Conservation (phyloP, 2,797 vertebrate species). For the Dipus sagitta region DNA sequence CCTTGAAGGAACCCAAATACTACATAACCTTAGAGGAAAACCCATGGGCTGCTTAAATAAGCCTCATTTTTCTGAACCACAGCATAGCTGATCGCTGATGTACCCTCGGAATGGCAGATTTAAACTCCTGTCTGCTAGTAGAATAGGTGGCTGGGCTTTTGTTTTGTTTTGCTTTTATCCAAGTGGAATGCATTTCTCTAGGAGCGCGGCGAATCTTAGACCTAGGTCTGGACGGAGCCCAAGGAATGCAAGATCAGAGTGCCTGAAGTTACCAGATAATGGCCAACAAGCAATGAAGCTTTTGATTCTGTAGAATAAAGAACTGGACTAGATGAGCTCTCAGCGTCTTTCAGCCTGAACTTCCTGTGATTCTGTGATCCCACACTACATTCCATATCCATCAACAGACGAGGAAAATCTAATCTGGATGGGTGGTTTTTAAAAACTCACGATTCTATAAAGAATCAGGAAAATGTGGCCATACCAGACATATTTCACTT, state of each 20-base stretch:
- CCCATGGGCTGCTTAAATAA: slow-evolving; percentile 57
- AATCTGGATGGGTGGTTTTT: slow-evolving; percentile 70
- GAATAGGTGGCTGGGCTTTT: slow-evolving; percentile 75
- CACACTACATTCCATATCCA: slow-evolving; percentile 74
- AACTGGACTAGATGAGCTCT: slow-evolving; percentile 63
- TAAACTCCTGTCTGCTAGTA: slow-evolving; percentile 70
- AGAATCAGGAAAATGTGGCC: slow-evolving; percentile 71
- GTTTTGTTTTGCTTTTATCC: slow-evolving; percentile 80
- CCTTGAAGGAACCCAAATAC: slow-evolving; percentile 53
- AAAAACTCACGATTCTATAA: slow-evolving; percentile 72
- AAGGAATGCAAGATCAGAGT: slow-evolving; percentile 81
- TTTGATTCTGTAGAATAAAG: slow-evolving; percentile 77
- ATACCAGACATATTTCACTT: slow-evolving; percentile 77
- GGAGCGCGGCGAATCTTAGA: slow-evolving; percentile 74
- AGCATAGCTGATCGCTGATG: slow-evolving; percentile 68
- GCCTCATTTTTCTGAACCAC: slow-evolving; percentile 65
- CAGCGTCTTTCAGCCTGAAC: slow-evolving; percentile 67
- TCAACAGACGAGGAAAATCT: slow-evolving; percentile 77
- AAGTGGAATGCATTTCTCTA: slow-evolving; percentile 79
- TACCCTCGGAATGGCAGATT: slow-evolving; percentile 49
- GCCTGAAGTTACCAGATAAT: slow-evolving; percentile 77
- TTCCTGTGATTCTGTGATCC: slow-evolving; percentile 72
- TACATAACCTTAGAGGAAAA: slow-evolving; percentile 41
- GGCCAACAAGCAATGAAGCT: slow-evolving; percentile 69
- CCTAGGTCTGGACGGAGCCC: slow-evolving; percentile 78